A percentile compares a stretch with the other conserved stretches of the same genome.
phyloP scores from a whole-genome alignment of 2,888 invertebrate genomes.

The Amphipyra berbera region DNA sequence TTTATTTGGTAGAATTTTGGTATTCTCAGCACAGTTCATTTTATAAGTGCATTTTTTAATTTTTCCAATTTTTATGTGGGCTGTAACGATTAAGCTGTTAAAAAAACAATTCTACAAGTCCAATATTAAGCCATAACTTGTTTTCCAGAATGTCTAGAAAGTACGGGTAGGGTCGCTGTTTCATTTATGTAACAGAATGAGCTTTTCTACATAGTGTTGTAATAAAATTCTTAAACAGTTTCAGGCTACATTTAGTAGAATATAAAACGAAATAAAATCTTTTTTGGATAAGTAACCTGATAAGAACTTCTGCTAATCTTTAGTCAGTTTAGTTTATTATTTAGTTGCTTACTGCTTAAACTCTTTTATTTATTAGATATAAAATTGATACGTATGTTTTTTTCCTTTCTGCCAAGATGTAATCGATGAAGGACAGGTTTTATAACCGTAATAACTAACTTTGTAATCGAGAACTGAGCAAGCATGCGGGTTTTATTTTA shows the following conservation, averaged over 20 bases:
- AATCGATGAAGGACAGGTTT: constrained; percentile 48
- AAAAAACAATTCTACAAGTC: neutral
- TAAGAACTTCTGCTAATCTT: constrained; percentile 22
- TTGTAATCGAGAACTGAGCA: constrained; percentile 54
- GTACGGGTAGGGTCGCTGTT: constrained; percentile 11
- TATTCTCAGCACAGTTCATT: too few species aligned
- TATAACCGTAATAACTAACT: constrained; percentile 59
- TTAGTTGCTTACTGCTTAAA: constrained; percentile 13
- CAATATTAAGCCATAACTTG: constrained; percentile 2
- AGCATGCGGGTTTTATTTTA: constrained; percentile 57
- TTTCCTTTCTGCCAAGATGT: constrained; percentile 30
- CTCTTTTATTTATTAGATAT: constrained; percentile 16
- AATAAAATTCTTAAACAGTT: constrained; percentile 22
- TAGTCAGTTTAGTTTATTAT: constrained; percentile 26
- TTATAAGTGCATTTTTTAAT: too few species aligned
- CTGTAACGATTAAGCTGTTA: neutral
- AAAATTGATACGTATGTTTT: constrained; percentile 11
- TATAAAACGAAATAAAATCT: constrained; percentile 39
- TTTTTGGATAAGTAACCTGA: constrained; percentile 20
- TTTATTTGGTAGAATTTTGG: too few species aligned
- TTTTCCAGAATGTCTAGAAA: constrained; percentile 9
- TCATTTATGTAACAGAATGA: constrained; percentile 30
- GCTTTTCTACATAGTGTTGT: constrained; percentile 22
- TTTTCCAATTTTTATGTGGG: too few species aligned
- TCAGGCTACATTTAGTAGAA: constrained; percentile 25